These are phyloP conservation scores for Spodoptera exigua DNA, from an alignment of 2,888 invertebrate species.

Conservation along the genomic window DNA sequence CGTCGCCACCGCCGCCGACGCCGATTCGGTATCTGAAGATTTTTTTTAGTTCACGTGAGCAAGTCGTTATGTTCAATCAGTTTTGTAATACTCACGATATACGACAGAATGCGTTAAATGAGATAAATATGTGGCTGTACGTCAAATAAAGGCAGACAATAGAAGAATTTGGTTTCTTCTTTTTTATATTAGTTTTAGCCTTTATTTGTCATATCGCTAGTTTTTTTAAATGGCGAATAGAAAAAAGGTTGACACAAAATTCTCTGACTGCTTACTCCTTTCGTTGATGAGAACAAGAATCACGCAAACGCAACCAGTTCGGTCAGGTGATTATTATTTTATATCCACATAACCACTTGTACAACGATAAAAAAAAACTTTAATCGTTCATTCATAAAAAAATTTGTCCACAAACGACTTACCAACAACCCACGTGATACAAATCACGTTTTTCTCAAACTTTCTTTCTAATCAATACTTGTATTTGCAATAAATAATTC, in stretches of 20 bases:
- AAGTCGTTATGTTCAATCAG: too few species aligned
- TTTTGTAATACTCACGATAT: too few species aligned
- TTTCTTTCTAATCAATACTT: slow-evolving; percentile 53
- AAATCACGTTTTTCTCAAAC: slow-evolving; percentile 40
- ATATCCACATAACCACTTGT: slow-evolving; percentile 15
- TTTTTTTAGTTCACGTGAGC: not conserved
- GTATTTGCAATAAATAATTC: slow-evolving; percentile 45
- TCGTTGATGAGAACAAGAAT: slow-evolving; percentile 1
- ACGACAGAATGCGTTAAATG: too few species aligned
- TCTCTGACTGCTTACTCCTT: too few species aligned
- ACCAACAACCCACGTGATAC: slow-evolving; percentile 31
- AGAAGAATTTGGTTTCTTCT: too few species aligned
- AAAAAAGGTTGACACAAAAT: too few species aligned
- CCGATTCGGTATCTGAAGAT: not conserved
- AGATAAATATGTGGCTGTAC: too few species aligned
- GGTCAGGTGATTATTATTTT: slow-evolving; percentile 2
- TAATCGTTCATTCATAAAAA: slow-evolving; percentile 40
- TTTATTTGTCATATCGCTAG: too few species aligned
- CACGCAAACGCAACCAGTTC: slow-evolving; percentile 6
- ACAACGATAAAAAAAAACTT: slow-evolving; percentile 14
- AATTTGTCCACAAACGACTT: not conserved
- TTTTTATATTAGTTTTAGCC: too few species aligned
- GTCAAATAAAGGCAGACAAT: too few species aligned
- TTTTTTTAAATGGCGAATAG: too few species aligned
- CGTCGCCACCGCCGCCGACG: too few species aligned